Evolutionary conservation across 2,888 invertebrate genomes (phyloP), one percentile per base, ranked within the genome.

Genomic region (Drosophila leonis): DNA sequence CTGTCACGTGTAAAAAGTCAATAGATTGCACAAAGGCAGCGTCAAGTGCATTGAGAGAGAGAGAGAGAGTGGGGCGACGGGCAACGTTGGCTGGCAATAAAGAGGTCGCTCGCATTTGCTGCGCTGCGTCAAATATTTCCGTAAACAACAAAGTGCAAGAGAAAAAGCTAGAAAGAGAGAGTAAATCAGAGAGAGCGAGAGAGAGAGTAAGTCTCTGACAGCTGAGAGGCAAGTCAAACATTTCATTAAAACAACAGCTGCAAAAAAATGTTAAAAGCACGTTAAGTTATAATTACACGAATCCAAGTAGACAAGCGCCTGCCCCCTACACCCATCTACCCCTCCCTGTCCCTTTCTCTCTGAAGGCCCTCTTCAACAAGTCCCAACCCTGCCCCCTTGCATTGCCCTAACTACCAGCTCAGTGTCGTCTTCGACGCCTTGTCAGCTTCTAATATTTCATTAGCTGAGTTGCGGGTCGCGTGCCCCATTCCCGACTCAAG

Each of bases 1-100:
- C 83, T 83, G 88, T 88, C 88, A 88, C 83, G 88, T 85, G 88
- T 82, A 88, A 81, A 83, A 85, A 88, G 86, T 76, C 86, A 85
- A 88, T 86, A 83, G 51, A 84, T 85, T 88, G 84, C 84, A 85
- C 78, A 84, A 31, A 84, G 78, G 75, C 73, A 79, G 81, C 84
- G 66, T 80, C 72, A 81, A 83, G 84, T 87, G 84, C 41, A 59
- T n/a, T 31, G 51, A 9, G 51, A 35, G 35, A 51, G 20, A 5
- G 31, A 18, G 29, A 29, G 48, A 5, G 48, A 9, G 29, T 13
- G 18, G 39, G 33, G 18, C 20, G 39, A 12, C 33, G 20, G 35
- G 68, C 33, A 48, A 48, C 59, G 57, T 13, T 24, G 63, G 56
- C 44, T 29, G 33, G 60, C 72, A 63, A 80, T 83, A 88, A 85